Conservation (phyloP, 2,888 invertebrate genomes). For the Dryadula phaetusa region DNA sequence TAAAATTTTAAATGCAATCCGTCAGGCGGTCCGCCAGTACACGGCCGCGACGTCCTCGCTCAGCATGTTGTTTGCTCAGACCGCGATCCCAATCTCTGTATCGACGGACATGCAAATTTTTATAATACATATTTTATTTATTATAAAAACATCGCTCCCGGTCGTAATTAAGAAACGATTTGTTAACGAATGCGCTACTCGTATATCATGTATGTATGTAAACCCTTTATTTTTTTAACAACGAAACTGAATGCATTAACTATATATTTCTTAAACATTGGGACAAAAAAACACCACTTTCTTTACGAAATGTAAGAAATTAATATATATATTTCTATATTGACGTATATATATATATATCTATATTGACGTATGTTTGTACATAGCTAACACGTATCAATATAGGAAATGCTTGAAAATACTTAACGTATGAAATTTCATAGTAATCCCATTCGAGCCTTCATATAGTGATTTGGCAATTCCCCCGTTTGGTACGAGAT, state of each 20-base stretch:
- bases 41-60: neutral
- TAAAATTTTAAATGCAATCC: neutral
- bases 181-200: constrained; percentile 22
- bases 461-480: neutral
- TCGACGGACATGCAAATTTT: constrained; percentile 24
- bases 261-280: too few species aligned
- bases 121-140: constrained; percentile 23
- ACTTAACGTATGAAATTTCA: too few species aligned
- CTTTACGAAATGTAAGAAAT: too few species aligned
- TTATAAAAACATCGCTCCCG: constrained; percentile 20
- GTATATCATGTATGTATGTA: neutral
- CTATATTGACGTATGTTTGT: too few species aligned
- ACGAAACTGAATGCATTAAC: too few species aligned
- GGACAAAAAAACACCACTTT: too few species aligned
- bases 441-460: neutral
- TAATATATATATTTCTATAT: too few species aligned
- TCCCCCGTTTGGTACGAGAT: neutral
- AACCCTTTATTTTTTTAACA: too few species aligned
- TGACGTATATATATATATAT: too few species aligned
- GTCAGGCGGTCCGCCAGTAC: neutral
- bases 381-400: too few species aligned
- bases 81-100: constrained; percentile 1
- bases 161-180: constrained; percentile 29
- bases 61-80: neutral
- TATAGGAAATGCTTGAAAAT: too few species aligned